phyloP scores from a whole-genome alignment of 1,140 invertebrate genomes.

The Hylaeus anthracinus region DNA sequence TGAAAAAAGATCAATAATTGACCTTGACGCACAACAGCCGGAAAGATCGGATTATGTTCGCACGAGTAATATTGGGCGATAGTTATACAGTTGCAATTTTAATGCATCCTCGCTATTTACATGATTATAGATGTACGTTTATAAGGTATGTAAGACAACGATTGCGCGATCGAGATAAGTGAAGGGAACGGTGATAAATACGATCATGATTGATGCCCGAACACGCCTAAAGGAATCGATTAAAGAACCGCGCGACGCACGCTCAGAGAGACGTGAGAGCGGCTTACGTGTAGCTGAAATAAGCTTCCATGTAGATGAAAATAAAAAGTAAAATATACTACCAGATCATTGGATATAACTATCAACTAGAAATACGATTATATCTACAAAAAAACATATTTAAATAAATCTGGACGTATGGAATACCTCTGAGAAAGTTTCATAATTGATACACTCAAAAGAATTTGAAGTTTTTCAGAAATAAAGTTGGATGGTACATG shows the following conservation, averaged over 20 bases:
- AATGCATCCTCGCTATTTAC: slow-evolving; percentile 49
- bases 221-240: slow-evolving; percentile 51
- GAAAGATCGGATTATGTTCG: slow-evolving; percentile 36
- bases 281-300: too few relatives aligned
- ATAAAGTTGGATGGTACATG: too few relatives aligned
- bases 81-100: slow-evolving; percentile 21
- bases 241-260: slow-evolving; percentile 19
- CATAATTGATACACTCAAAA: too few relatives aligned
- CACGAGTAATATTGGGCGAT: slow-evolving; percentile 24
- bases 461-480: too few relatives aligned
- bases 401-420: too few relatives aligned
- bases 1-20: slow-evolving; percentile 40
- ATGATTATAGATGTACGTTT: slow-evolving; percentile 58
- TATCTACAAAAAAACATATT: too few relatives aligned
- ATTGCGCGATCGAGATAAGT: slow-evolving; percentile 42
- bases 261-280: not conserved
- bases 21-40: not conserved
- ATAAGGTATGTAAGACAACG: slow-evolving; percentile 34
- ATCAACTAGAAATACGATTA: too few relatives aligned
- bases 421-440: too few relatives aligned
- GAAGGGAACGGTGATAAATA: slow-evolving; percentile 50
- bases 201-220: slow-evolving; percentile 44
- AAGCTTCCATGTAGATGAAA: too few relatives aligned
- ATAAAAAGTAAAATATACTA: too few relatives aligned
- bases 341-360: too few relatives aligned